Evolutionary conservation across 64 coral and sea anemone species (phyloP), one percentile per base, ranked within the genome.

Genomic region (Stichodactyla helianthus): DNA sequence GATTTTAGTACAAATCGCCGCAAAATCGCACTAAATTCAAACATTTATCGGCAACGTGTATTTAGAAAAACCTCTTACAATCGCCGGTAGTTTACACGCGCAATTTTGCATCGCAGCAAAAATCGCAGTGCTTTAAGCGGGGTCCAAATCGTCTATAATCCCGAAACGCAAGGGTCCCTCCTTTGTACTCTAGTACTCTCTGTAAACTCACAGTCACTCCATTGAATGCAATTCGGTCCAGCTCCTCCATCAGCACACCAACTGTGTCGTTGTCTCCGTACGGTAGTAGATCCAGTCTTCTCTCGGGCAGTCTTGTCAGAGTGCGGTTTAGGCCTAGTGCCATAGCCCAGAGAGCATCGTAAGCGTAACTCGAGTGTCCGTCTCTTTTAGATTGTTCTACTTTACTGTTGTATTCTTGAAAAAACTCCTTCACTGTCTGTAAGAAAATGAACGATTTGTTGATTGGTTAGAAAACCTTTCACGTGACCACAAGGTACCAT

Each of bases 281-380:
- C 23, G 91, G 79, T 9, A 93, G 35, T 31, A 84, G 77, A 50
- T 93, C 91, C 64, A 96, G 64, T 20, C 22, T 17, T 31, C 86
- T 79, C 19, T 64, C 79, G 17, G 91, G 62, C 80, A 92, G 52
- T 25, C 18, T 50, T 8, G 85, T 59, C 61, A 96, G 82, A 2
- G 91, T 96, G 55, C 79, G 85, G 62, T 96, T 96, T 53, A 96
- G 76, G 14, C 91, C 94, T 26, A 88, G 64, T 55, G 94, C 94
- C 88, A 96, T 93, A 25, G 94, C 51, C 94, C 94, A 96, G 16
- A 96, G 84, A 8, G 94, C 94, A 82, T 96, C 94, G 67, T 96
- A 96, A 17, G 79, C 74, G 62, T 90, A 96, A 51, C 94, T 65
- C 18, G 89, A 77, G 35, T 96, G 94, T 18, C 16, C 58, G 56